Evolutionary conservation across 2,797 vertebrate species (phyloP), one percentile per base, ranked within the genome.

Genomic region (Lithobates sylvaticus): DNA sequence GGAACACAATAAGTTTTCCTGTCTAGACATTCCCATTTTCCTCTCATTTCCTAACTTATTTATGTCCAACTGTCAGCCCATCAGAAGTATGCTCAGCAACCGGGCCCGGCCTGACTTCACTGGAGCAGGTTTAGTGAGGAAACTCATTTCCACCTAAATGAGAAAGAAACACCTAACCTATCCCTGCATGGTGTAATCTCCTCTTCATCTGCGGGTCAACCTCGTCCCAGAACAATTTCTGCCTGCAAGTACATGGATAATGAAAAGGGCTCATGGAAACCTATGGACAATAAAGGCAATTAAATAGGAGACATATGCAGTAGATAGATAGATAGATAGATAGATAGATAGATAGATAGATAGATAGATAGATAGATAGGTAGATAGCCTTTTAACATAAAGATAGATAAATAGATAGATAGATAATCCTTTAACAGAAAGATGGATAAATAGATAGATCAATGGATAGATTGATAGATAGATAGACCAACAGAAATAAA

Each of bases 1-100:
- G 81, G 89, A 90, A 76, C 90, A 88, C 90, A 84, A 78, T 90
- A 87, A 76, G 89, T 90, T 91, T 90, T 89, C 91, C 90, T 89
- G 90, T 89, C 91, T 89, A 88, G 90, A 89, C 85, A 88, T 89
- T 89, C 82, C 88, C 74, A 6, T 90, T 90, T 90, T 82, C 89
- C 86, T 86, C 88, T 78, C 86, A 78, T 90, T 89, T 90, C 89
- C 80, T 73, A 87, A 87, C 85, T 76, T 82, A 86, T 77, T 77
- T 81, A 72, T 87, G 81, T 83, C 39, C 58, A 74, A 87, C 29
- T 83, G 80, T 89, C 84, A 84, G 82, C 69, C 71, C 7, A 89
- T 89, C 90, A 89, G 77, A 78, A 85, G 75, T 65, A 77, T 65
- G 74, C 42, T 27, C 34, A 10, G 75, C 83, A 50, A 87, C 83